These are phyloP conservation scores for Galleria mellonella DNA, from an alignment of 1,140 invertebrate genomes.

Conservation along the genomic window DNA sequence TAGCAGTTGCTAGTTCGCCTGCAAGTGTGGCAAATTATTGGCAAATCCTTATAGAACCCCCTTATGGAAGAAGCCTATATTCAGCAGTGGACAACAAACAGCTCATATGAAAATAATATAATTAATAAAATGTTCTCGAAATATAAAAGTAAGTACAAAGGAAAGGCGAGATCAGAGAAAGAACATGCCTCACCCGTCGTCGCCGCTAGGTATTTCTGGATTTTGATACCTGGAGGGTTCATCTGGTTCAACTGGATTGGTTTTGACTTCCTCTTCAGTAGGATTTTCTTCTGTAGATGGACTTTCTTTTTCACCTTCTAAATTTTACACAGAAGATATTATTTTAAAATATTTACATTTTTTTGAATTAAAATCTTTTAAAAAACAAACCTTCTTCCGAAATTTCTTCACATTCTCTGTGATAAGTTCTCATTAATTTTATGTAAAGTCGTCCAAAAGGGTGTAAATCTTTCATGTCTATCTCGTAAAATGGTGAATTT, in stretches of 20 bases:
- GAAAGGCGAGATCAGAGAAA: slow-evolving; percentile 7
- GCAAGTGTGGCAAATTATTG: too few species aligned
- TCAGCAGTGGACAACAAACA: too few species aligned
- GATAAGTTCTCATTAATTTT: slow-evolving; percentile 44
- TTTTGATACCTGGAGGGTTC: slow-evolving; percentile 64
- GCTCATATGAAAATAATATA: too few species aligned
- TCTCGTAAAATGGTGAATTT: slow-evolving; percentile 58
- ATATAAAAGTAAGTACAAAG: too few species aligned
- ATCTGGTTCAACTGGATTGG: slow-evolving; percentile 32
- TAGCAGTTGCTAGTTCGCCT: too few species aligned
- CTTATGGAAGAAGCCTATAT: too few species aligned
- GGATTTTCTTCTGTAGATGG: slow-evolving; percentile 15
- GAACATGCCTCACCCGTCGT: slow-evolving; percentile 45
- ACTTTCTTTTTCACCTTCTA: slow-evolving; percentile 10
- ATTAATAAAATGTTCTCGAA: not conserved
- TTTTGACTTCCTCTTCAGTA: slow-evolving; percentile 10
- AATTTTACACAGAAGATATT: too few species aligned
- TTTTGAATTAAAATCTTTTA: not conserved
- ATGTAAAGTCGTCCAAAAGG: slow-evolving; percentile 53
- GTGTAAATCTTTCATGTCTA: slow-evolving; percentile 53
- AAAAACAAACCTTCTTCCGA: slow-evolving; percentile 20
- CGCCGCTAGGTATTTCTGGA: slow-evolving; percentile 43
- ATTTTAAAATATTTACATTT: too few species aligned
- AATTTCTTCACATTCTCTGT: slow-evolving; percentile 36
- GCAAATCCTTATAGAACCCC: too few species aligned